Evolutionary conservation across 2,888 invertebrate genomes (phyloP).

Genomic region (Aporophyla nigra): DNA sequence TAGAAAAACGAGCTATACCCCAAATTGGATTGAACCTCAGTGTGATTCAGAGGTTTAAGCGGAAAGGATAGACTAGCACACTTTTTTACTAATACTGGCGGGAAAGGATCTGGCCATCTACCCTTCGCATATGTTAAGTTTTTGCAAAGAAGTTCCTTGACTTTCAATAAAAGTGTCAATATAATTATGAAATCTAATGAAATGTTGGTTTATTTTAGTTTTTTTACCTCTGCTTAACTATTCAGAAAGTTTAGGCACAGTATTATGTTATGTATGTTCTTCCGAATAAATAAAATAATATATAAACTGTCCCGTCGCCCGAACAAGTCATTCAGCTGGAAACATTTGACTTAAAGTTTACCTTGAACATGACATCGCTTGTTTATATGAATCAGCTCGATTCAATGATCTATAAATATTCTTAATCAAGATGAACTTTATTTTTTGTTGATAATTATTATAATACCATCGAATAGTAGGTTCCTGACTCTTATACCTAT

Average conservation of each 20-base stretch:
- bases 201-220: too few relatives aligned
- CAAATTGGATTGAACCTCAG: not conserved
- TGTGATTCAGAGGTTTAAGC: not conserved
- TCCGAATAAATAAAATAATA: conserved; percentile 16
- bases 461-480: not conserved
- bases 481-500: not conserved
- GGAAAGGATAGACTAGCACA: too few relatives aligned
- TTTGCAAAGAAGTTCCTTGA: too few relatives aligned
- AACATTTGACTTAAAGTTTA: conserved; percentile 45
- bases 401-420: conserved; percentile 34
- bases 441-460: not conserved
- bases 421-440: conserved; percentile 30
- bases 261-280: not conserved
- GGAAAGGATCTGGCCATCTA: too few relatives aligned
- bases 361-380: conserved; percentile 22
- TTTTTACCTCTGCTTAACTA: not conserved
- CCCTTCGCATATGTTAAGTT: too few relatives aligned
- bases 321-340: conserved; percentile 29
- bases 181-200: not conserved
- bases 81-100: too few relatives aligned
- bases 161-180: not conserved
- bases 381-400: conserved; percentile 4
- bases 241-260: not conserved
- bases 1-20: too few relatives aligned
- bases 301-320: not conserved